Conservation (phyloP, 2,113 vertebrate species). For the Steatornis caripensis region DNA sequence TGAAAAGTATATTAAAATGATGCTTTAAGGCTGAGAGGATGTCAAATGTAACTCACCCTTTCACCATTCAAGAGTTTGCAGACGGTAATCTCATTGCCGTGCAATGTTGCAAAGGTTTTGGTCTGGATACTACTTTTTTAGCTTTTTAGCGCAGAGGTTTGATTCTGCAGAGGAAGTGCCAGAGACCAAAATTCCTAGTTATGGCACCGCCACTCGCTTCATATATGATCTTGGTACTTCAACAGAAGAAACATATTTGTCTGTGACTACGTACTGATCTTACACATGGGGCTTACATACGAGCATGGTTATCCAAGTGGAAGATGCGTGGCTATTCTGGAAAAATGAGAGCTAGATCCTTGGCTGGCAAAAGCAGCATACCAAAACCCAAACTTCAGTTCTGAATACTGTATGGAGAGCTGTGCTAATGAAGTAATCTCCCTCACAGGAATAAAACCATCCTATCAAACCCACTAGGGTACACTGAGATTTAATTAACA, state of each 20-base stretch:
- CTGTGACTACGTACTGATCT: background rate
- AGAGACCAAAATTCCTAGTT: background rate
- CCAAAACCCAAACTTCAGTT: background rate
- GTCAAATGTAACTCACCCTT: background rate
- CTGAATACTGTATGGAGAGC: background rate
- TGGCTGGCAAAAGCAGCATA: background rate
- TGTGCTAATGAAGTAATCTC: background rate
- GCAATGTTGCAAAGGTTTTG: background rate
- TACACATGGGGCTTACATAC: background rate
- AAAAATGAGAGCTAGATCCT: background rate
- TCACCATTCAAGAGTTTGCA: background rate
- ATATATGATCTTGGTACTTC: background rate
- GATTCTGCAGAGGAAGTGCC: background rate
- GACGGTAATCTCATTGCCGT: background rate
- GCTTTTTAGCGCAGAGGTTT: background rate
- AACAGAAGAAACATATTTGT: background rate
- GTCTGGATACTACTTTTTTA: background rate
- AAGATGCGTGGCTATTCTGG: background rate
- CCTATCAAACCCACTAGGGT: background rate
- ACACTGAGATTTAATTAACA: conserved; percentile 15
- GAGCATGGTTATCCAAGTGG: background rate
- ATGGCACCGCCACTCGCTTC: background rate
- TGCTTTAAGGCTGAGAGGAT: background rate
- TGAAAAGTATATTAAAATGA: background rate
- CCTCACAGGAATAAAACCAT: background rate